Evolutionary conservation across 30 jellyfish, hydroid and myxozoan species (phyloP), one percentile per base, ranked within the genome.

Genomic region (Turritopsis dohrnii): DNA sequence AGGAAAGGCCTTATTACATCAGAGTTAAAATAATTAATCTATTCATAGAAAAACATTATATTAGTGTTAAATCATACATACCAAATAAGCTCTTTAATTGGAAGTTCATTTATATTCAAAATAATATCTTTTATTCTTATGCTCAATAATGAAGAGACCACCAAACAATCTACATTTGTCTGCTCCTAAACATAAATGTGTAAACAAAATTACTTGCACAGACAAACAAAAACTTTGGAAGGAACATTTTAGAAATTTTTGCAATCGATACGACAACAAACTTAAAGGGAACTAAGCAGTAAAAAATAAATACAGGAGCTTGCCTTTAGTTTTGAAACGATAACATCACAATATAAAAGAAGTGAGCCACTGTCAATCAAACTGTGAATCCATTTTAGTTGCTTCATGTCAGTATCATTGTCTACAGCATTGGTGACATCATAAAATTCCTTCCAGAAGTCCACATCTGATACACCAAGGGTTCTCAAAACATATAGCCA

Each of bases 41-140:
- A n/a, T n/a, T n/a, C n/a, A n/a, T 5, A 21, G 77, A 26, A 69
- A 69, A 69, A 26, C 7, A 69, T 4, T 69, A 22, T 26, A 16
- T n/a, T 4, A 22, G 30, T 4, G 16, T 3, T 22, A 69, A 69
- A 28, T 0, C 1, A 18, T 76, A 28, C 72, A 79, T 79, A 89
- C 96, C 94, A 71, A 18, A 84, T 25, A 27, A 89, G 90, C 18
- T 89, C 84, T 65, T 83, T 73, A 76, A 84, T 71, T 3, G 96
- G 96, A 1, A 21, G 16, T 75, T 89, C 96, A 7, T 54, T 75
- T 27, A 88, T 66, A 21, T 76, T 28, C 23, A 21, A 17, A n/a
- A 89, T 72, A 24, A 89, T 26, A 75, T 85, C 85, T 23, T 79
- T 86, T 25, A 89, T 71, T 65, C 85, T 89, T 21, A 80, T 71